Base-by-base conservation (phyloP, 2,888 invertebrate species). In the Phyllotreta striolata region DNA sequence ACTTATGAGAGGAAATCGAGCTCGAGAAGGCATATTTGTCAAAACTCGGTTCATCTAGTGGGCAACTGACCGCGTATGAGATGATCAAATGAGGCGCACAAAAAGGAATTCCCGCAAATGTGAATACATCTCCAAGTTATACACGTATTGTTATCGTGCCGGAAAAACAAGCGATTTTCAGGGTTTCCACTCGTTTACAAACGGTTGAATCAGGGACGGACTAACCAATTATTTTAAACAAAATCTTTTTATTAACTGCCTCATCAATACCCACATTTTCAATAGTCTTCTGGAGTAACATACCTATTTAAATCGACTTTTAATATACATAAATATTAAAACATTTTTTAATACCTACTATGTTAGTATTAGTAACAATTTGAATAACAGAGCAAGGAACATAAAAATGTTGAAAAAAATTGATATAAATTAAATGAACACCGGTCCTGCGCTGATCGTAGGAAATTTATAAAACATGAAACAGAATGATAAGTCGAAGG, bases 51-150 rank as follows among this genome's bases (percentile, higher is more conserved):
- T 78, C 79, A 80, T 80, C 77, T 78, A 76, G 73, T 77, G 78
- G 76, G 76, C 79, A 80, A 79, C 79, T 79, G 79, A 78, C 79
- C 79, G 76, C 75, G 71, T 74, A 76, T 70, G 72, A 70, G 62
- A 62, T 66, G 68, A 67, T 68, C 74, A 79, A 81, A 80, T 81
- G 80, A 79, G 70, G 73, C 79, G 76, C 71, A 68, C 69, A 70
- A 70, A 74, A 79, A 79, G 78, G 77, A 77, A 79, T 78, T 77
- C 74, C 78, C 79, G 71, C 79, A 80, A 80, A 81, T 80, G 80
- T 74, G 79, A 79, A 78, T 77, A 77, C 78, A 79, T 80, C 78
- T 78, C 75, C 77, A 72, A 65, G 76, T 76, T 79, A 77, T 80
- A 79, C 79, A 75, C 77, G 77, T 76, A 77, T 77, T 77, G 76